phyloP scores from a whole-genome alignment of 2,888 invertebrate genomes.

The Masnerella sp. region DNA sequence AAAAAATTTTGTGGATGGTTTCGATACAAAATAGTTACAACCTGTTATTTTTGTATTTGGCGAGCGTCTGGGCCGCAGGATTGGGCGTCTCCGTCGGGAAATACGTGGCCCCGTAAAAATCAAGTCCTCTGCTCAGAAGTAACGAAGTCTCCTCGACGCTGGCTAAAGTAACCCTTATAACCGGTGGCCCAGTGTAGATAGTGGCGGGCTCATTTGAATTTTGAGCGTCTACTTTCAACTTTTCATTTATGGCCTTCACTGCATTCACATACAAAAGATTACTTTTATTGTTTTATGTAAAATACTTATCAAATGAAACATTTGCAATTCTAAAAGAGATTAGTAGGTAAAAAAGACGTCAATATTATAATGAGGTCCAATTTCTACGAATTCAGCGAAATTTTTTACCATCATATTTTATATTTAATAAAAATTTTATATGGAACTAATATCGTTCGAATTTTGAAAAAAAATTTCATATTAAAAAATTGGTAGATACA shows the following conservation, averaged over 20 bases:
- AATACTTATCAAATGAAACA: conserved; percentile 49
- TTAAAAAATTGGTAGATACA: too few species aligned
- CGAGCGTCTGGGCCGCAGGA: conserved; percentile 79
- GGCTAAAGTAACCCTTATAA: conserved; percentile 78
- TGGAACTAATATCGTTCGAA: too few species aligned
- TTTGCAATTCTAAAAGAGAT: conserved; percentile 51
- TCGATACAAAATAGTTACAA: conserved; percentile 58
- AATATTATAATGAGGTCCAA: conserved; percentile 41
- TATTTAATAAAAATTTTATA: too few species aligned
- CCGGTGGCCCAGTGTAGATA: conserved; percentile 75
- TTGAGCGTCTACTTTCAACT: conserved; percentile 72
- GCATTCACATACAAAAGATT: conserved; percentile 50
- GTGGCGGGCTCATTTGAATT: conserved; percentile 75
- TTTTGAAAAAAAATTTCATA: too few species aligned
- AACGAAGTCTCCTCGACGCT: conserved; percentile 79
- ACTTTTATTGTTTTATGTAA: conserved; percentile 54
- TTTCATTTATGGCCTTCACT: conserved; percentile 75
- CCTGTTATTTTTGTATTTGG: conserved; percentile 76
- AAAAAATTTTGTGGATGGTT: not conserved
- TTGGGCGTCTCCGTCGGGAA: conserved; percentile 89
- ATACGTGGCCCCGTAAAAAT: conserved; percentile 92
- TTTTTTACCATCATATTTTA: too few species aligned
- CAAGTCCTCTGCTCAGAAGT: conserved; percentile 89
- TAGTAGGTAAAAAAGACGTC: conserved; percentile 25
- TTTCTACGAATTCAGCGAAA: too few species aligned